Evolutionary conservation across 2,797 vertebrate genomes (phyloP).

Genomic region (Chiloscyllium punctatum): DNA sequence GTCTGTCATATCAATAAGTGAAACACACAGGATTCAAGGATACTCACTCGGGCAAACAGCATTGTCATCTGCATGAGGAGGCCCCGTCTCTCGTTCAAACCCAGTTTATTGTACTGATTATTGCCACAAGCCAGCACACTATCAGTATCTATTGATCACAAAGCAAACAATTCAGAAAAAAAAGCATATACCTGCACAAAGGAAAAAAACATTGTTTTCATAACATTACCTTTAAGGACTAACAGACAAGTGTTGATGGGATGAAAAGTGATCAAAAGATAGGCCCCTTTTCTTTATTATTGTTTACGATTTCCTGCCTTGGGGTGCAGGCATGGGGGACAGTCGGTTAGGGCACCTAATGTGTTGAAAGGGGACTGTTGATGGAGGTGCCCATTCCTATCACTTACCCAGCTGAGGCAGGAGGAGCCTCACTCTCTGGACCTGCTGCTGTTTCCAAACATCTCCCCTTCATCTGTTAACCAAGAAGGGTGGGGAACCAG

Average conservation of each 20-base stretch:
- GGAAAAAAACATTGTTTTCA: background rate
- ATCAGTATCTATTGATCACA: background rate
- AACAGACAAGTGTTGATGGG: background rate
- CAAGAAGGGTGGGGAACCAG: too few relatives aligned
- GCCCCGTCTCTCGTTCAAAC: constrained; percentile 27
- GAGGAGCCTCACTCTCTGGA: too few relatives aligned
- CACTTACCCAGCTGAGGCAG: too few relatives aligned
- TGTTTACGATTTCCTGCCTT: background rate
- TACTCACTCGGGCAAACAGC: constrained; percentile 34
- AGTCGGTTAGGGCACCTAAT: too few relatives aligned
- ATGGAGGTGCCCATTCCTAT: too few relatives aligned
- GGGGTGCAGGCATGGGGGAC: too few relatives aligned
- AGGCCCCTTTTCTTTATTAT: background rate
- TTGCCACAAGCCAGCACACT: constrained; percentile 15
- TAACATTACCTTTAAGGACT: background rate
- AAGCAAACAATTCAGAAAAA: background rate
- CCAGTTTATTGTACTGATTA: constrained; percentile 30
- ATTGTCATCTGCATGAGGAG: constrained; percentile 34
- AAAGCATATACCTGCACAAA: background rate
- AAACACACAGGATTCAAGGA: background rate
- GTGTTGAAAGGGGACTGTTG: too few relatives aligned
- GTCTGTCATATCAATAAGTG: background rate
- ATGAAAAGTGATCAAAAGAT: background rate
- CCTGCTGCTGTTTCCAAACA: too few relatives aligned
- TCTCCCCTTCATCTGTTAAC: too few relatives aligned